Evolutionary conservation across 2,888 invertebrate genomes (phyloP).

Genomic region (Pterostichus madidus): DNA sequence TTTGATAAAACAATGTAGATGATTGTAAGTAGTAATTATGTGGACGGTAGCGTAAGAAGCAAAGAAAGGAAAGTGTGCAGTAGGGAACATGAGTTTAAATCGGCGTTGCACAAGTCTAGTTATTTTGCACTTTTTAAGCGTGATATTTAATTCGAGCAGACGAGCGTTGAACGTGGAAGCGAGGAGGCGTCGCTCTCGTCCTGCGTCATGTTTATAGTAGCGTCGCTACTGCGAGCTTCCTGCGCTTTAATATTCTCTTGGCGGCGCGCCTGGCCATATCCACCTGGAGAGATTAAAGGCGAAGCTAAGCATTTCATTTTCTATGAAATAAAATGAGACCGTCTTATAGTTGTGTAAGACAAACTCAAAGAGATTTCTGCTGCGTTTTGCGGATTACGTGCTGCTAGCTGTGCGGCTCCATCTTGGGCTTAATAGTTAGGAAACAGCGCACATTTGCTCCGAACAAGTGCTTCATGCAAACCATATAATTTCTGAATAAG

Average conservation of each 20-base stretch:
- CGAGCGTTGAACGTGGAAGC: neutral
- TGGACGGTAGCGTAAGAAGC: too few relatives aligned
- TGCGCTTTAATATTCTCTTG: slow-evolving; percentile 54
- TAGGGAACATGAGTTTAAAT: too few relatives aligned
- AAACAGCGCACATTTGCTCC: slow-evolving; percentile 36
- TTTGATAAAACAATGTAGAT: too few relatives aligned
- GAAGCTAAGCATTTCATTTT: slow-evolving; percentile 57
- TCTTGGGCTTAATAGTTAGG: slow-evolving; percentile 28
- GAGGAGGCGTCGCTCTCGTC: neutral
- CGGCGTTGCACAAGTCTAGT: neutral
- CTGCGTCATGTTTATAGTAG: neutral
- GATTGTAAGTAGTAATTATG: too few relatives aligned
- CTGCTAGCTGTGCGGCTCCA: neutral
- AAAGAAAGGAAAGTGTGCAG: too few relatives aligned
- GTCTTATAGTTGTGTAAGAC: slow-evolving; percentile 58
- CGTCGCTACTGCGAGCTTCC: neutral
- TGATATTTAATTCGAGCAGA: slow-evolving; percentile 3
- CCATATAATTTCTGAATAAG: slow-evolving; percentile 41
- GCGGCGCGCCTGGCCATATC: neutral
- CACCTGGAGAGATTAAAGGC: slow-evolving; percentile 57
- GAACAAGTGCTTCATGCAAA: slow-evolving; percentile 33
- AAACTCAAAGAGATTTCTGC: slow-evolving; percentile 60
- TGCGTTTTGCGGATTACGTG: slow-evolving; percentile 51
- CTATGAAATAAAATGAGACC: slow-evolving; percentile 55
- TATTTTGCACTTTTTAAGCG: slow-evolving; percentile 26